Percentiles rank a stretch among this genome's conserved stretches.
Evolutionary conservation across 2,797 vertebrate species (phyloP).

Genomic region (Mus caroli): DNA sequence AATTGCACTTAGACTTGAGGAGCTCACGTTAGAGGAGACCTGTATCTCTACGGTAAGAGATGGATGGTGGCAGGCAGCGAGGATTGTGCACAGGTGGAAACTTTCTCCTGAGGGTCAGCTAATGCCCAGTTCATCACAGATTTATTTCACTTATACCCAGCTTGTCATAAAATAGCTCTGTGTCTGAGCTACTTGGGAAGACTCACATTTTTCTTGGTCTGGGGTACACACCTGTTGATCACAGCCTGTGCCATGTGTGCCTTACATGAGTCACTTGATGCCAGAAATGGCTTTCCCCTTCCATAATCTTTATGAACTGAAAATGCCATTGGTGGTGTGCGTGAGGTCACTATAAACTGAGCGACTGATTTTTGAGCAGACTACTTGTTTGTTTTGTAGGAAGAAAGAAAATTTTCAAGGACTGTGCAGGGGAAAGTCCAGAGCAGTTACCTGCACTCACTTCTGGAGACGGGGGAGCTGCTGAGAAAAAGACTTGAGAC

Average conservation of each 20-base stretch:
- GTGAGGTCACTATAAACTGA: neutral
- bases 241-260: neutral
- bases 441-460: slow-evolving; percentile 96
- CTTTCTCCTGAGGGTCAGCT: neutral
- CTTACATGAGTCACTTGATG: neutral
- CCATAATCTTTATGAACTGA: slow-evolving; percentile 49
- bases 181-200: slow-evolving; percentile 26
- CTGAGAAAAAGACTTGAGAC: slow-evolving; percentile 97
- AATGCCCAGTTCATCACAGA: neutral
- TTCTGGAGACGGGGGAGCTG: slow-evolving; percentile 97
- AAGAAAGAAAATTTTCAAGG: slow-evolving; percentile 94
- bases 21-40: slow-evolving; percentile 93
- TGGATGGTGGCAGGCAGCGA: neutral
- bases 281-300: slow-evolving; percentile 24
- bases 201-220: slow-evolving; percentile 8
- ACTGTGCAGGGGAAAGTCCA: slow-evolving; percentile 96
- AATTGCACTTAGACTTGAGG: slow-evolving; percentile 94
- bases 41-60: slow-evolving; percentile 88
- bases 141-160: slow-evolving; percentile 25
- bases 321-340: slow-evolving; percentile 9
- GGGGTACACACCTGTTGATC: neutral
- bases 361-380: neutral
- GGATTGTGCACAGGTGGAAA: neutral
- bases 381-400: slow-evolving; percentile 89
- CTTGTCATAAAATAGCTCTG: slow-evolving; percentile 49